Percentiles rank a stretch among this genome's conserved stretches.
phyloP scores from a whole-genome alignment of 2,113 vertebrate species.

The Xenopus laevis region DNA sequence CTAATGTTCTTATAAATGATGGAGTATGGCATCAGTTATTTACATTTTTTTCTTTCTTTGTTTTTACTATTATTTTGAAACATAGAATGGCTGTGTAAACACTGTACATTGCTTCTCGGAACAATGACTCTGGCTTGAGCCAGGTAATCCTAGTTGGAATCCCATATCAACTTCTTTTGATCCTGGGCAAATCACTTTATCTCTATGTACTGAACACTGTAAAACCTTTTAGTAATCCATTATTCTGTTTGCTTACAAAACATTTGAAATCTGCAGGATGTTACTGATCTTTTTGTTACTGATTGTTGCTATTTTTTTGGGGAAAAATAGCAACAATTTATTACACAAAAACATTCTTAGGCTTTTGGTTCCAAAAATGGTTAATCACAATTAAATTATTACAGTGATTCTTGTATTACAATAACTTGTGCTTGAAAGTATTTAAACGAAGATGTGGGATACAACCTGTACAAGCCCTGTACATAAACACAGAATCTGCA shows the following conservation, averaged over 20 bases:
- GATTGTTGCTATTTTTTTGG: neutral
- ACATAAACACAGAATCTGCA: neutral
- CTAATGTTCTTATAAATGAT: too few species aligned
- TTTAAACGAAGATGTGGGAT: neutral
- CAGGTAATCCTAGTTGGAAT: neutral
- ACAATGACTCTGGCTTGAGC: neutral
- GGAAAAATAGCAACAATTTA: neutral
- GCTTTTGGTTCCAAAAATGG: neutral
- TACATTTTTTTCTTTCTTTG: too few species aligned
- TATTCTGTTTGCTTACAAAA: constrained; percentile 2
- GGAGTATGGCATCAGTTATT: too few species aligned
- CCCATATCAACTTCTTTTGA: constrained; percentile 1
- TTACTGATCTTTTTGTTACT: neutral
- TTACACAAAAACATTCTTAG: neutral
- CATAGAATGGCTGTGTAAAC: too few species aligned
- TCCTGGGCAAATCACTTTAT: constrained; percentile 3
- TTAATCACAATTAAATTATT: neutral
- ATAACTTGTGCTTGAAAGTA: too few species aligned
- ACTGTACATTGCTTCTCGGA: neutral
- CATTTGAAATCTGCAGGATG: neutral
- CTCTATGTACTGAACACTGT: constrained; percentile 1
- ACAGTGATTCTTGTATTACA: neutral
- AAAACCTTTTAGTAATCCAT: constrained; percentile 1
- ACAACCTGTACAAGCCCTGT: neutral
- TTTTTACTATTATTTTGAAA: too few species aligned